Conservation (phyloP, 2,888 invertebrate species). For the Laothoe populi region DNA sequence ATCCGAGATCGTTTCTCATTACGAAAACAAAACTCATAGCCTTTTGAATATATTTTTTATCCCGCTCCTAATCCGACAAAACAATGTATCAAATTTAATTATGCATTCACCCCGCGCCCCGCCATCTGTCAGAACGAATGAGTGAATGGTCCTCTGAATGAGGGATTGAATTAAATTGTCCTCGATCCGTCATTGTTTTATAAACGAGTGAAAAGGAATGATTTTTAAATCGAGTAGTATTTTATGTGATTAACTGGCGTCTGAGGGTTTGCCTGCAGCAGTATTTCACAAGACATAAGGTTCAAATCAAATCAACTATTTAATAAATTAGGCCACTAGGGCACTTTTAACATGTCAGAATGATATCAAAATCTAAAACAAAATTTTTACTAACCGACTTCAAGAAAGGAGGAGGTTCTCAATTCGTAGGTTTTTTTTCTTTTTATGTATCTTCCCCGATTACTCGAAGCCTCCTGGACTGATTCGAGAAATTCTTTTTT, state of each 20-base stretch:
- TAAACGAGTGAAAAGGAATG: background rate
- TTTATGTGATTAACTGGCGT: background rate
- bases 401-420: no score
- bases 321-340: no score
- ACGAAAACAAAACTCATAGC: background rate
- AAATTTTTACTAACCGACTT: no score
- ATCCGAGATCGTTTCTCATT: constrained; percentile 11
- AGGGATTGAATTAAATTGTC: constrained; percentile 43
- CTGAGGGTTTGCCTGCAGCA: background rate
- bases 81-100: constrained; percentile 30
- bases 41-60: constrained; percentile 14
- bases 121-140: constrained; percentile 35
- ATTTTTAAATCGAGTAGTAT: background rate
- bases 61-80: constrained; percentile 25
- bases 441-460: no score
- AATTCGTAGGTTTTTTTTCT: no score
- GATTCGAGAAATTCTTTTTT: no score
- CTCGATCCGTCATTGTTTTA: constrained; percentile 15
- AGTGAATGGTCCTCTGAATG: constrained; percentile 35
- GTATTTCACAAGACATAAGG: no score
- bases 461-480: no score
- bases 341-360: no score
- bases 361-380: no score
- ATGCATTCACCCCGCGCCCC: constrained; percentile 15
- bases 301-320: background rate